phyloP scores from a whole-genome alignment of 2,113 vertebrate species.

The Cisticola juncidis region DNA sequence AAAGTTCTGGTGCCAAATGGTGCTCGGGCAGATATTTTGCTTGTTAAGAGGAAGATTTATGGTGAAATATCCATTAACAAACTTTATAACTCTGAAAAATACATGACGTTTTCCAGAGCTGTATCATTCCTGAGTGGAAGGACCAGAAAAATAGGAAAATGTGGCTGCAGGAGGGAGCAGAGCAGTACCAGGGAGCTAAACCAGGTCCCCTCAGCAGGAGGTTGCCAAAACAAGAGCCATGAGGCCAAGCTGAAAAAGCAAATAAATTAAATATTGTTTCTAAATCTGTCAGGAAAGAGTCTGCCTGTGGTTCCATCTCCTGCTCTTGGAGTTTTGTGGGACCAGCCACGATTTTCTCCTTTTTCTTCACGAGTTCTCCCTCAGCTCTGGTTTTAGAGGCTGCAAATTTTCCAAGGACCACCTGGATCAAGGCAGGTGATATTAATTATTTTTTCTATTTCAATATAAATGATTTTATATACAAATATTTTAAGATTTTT shows the following conservation, averaged over 20 bases:
- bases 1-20: background rate
- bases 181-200: background rate
- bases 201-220: background rate
- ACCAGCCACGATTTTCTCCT: fast-evolving
- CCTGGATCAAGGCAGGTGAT: background rate
- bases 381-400: background rate
- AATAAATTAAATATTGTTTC: background rate
- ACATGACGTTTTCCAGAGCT: background rate
- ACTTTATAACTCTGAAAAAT: background rate
- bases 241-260: background rate
- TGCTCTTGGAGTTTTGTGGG: background rate
- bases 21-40: background rate
- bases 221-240: background rate
- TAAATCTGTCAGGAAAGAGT: background rate
- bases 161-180: background rate
- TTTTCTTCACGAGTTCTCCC: fast-evolving
- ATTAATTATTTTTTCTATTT: background rate
- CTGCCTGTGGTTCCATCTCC: background rate
- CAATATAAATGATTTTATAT: background rate
- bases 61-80: background rate
- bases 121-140: background rate
- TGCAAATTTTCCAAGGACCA: background rate
- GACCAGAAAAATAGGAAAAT: background rate
- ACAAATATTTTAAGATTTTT: background rate
- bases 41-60: background rate